A percentile compares a stretch with the other conserved stretches of the same genome.
These are phyloP conservation scores for Ailuropoda melanoleuca DNA, from an alignment of 2,113 vertebrate genomes.

Conservation along the genomic window DNA sequence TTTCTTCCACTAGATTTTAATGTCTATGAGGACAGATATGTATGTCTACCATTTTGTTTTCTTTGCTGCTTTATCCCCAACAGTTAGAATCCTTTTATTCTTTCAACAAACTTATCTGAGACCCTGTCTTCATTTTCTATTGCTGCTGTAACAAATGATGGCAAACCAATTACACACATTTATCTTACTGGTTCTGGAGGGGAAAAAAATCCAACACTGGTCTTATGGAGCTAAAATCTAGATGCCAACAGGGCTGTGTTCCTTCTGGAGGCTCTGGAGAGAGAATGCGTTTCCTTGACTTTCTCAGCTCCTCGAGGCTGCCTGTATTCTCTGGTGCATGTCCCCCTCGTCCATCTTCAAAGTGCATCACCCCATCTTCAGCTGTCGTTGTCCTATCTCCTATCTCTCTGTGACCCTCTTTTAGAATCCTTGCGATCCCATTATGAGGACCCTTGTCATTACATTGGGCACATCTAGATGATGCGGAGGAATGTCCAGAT, in stretches of 20 bases:
- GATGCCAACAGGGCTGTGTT: not conserved
- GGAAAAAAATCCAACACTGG: not conserved
- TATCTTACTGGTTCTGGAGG: not conserved
- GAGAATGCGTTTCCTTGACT: fast-evolving
- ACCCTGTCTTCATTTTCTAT: not conserved
- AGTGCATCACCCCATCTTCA: not conserved
- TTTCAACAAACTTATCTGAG: not conserved
- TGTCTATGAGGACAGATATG: not conserved
- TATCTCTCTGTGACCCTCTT: not conserved
- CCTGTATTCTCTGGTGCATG: not conserved
- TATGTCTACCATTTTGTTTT: not conserved
- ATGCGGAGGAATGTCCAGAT: not conserved
- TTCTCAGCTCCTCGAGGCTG: not conserved
- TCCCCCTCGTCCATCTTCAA: not conserved
- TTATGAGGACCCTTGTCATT: not conserved
- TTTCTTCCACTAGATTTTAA: not conserved
- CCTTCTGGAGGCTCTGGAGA: not conserved
- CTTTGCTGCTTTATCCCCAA: not conserved
- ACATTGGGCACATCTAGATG: not conserved
- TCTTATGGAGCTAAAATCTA: not conserved
- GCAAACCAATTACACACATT: not conserved
- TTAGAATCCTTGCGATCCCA: not conserved
- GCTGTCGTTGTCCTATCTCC: not conserved
- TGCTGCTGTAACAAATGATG: not conserved
- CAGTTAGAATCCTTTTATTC: not conserved